Conservation (phyloP, 2,797 vertebrate species). For the Molossus molossus region DNA sequence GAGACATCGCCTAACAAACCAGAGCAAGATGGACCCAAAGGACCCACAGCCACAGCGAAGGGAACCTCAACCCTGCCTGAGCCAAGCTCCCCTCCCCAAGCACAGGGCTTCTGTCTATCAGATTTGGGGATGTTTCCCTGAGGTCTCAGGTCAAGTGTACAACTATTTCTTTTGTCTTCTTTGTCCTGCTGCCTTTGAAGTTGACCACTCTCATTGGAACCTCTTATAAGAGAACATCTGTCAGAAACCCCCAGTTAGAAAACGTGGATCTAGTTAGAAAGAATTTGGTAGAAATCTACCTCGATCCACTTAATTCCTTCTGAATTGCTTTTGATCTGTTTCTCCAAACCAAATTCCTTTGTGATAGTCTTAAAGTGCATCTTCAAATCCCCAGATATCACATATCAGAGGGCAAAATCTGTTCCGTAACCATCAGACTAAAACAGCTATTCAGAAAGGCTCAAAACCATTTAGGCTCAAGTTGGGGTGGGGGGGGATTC, state of each 20-base stretch:
- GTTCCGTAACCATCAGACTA: neutral
- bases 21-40: neutral
- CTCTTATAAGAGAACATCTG: neutral
- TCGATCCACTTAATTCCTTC: neutral
- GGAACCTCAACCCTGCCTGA: neutral
- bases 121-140: neutral
- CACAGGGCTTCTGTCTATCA: neutral
- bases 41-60: neutral
- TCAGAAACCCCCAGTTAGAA: slow-evolving; percentile 52
- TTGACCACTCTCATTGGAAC: neutral
- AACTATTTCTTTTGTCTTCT: neutral
- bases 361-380: slow-evolving; percentile 40
- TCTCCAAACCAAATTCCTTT: slow-evolving; percentile 64
- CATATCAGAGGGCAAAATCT: slow-evolving; percentile 29
- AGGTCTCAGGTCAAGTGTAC: neutral
- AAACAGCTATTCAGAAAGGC: slow-evolving; percentile 26
- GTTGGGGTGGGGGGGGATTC: slow-evolving; percentile 6
- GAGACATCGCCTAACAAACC: neutral
- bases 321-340: slow-evolving; percentile 53
- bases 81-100: neutral
- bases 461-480: neutral
- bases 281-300: slow-evolving; percentile 47
- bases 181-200: slow-evolving; percentile 57
- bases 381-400: slow-evolving; percentile 55
- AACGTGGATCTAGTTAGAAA: slow-evolving; percentile 54